Conservation (phyloP, 2,797 vertebrate species). For the Spinus pinus region DNA sequence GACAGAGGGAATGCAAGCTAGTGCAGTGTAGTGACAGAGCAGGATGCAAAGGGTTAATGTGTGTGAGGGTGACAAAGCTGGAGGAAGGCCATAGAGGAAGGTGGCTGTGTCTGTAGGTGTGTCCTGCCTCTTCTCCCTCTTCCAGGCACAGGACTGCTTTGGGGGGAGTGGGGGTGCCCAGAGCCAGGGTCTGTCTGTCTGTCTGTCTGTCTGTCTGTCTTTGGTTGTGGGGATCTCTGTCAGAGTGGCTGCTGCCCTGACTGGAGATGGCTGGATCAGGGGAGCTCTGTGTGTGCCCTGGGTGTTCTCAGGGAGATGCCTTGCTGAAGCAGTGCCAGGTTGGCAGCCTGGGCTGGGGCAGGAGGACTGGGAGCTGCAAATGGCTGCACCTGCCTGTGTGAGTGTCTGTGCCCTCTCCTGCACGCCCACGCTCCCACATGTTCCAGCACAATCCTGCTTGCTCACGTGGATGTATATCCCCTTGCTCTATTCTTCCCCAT, state of each 20-base stretch:
- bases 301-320: background rate
- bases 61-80: background rate
- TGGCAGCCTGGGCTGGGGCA: background rate
- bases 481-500: background rate
- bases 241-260: background rate
- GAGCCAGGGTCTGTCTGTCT: accelerated
- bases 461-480: background rate
- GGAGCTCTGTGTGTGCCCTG: background rate
- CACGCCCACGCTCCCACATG: background rate
- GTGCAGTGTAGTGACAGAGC: background rate
- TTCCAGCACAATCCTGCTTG: background rate
- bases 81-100: background rate
- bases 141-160: background rate
- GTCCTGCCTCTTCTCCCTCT: background rate
- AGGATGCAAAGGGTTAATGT: background rate
- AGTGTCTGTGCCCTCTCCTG: background rate
- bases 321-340: background rate
- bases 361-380: background rate
- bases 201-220: background rate
- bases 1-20: background rate
- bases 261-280: background rate
- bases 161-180: background rate
- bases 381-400: background rate
- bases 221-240: background rate
- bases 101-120: background rate